Conservation (phyloP, 2,113 vertebrate species). For the Thermophis baileyi region DNA sequence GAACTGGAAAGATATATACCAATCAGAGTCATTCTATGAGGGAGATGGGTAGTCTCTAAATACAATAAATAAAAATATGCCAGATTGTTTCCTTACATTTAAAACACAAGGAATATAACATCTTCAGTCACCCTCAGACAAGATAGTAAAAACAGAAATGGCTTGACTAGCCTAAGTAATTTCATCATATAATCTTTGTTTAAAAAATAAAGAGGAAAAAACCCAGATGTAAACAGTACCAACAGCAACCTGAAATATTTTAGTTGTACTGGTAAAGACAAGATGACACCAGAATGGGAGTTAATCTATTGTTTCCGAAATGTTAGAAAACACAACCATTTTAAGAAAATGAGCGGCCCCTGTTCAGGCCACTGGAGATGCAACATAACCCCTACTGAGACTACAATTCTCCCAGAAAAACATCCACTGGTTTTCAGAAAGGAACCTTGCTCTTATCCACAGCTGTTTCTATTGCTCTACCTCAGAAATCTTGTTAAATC, state of each 20-base stretch:
- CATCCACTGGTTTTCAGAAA: neutral
- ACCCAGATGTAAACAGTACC: neutral
- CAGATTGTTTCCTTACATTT: neutral
- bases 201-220: too few species aligned
- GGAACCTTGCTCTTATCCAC: neutral
- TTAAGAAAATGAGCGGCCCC: neutral
- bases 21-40: neutral
- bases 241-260: neutral
- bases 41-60: neutral
- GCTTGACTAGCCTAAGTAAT: neutral
- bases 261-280: neutral
- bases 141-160: neutral
- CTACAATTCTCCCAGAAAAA: neutral
- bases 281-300: neutral
- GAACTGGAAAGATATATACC: neutral
- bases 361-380: neutral
- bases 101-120: neutral
- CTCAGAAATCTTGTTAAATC: neutral
- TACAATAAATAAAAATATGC: neutral
- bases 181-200: neutral
- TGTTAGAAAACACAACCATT: neutral
- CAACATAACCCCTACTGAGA: neutral
- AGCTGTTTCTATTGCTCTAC: neutral
- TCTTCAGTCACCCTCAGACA: neutral
- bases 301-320: neutral